Evolutionary conservation across 2,113 vertebrate genomes (phyloP).

Genomic region (Motacilla tschutschensis): DNA sequence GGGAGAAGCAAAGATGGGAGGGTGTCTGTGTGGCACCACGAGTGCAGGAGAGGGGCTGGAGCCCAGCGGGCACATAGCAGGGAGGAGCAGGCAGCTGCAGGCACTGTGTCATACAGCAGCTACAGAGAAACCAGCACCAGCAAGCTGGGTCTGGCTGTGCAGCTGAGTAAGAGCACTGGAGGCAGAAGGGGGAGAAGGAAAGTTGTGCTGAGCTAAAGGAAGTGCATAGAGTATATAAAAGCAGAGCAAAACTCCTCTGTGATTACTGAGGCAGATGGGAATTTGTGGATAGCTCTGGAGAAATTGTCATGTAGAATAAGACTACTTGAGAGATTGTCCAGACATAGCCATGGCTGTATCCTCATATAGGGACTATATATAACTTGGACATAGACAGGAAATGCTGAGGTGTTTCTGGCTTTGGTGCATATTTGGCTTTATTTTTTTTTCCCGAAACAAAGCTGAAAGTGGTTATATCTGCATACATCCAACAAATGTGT

Average conservation of each 20-base stretch:
- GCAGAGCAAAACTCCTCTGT: background rate
- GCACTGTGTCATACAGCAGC: background rate
- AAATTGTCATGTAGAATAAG: background rate
- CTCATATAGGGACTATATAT: background rate
- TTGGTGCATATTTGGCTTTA: background rate
- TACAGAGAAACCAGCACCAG: background rate
- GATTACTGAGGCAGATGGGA: background rate
- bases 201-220: background rate
- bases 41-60: accelerated
- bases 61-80: accelerated
- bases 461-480: background rate
- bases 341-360: background rate
- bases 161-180: background rate
- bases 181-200: background rate
- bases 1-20: accelerated
- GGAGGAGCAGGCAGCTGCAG: background rate
- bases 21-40: accelerated
- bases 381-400: background rate
- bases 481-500: background rate
- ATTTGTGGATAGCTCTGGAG: background rate
- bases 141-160: background rate
- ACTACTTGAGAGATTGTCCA: background rate
- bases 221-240: background rate
- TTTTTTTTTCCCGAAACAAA: background rate
- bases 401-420: background rate